A percentile compares a stretch with the other conserved stretches of the same genome.
phyloP scores from a whole-genome alignment of 1,140 invertebrate genomes.

The Drosophila watanabei region DNA sequence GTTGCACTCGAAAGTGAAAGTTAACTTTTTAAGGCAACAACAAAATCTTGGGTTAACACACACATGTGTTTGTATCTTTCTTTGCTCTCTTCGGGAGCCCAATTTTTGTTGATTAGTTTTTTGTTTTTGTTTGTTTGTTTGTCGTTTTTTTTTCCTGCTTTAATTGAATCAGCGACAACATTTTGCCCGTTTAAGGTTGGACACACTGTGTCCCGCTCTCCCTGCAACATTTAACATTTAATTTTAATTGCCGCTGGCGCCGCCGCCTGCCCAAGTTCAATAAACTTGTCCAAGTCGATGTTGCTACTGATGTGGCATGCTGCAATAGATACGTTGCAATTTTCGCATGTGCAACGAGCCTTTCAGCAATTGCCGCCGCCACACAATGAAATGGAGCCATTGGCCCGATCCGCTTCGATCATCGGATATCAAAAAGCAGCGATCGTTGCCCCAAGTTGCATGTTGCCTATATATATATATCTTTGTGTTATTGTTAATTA shows the following conservation, averaged over 20 bases:
- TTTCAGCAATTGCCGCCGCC: slow-evolving; percentile 52
- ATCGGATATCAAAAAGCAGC: slow-evolving; percentile 56
- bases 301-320: slow-evolving; percentile 49
- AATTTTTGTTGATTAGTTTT: slow-evolving; percentile 52
- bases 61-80: slow-evolving; percentile 44
- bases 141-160: slow-evolving; percentile 23
- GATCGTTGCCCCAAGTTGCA: slow-evolving; percentile 71
- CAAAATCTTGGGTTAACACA: slow-evolving; percentile 19
- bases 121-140: slow-evolving; percentile 19
- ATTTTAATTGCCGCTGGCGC: slow-evolving; percentile 79
- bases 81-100: slow-evolving; percentile 29
- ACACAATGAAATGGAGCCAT: slow-evolving; percentile 68
- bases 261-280: slow-evolving; percentile 73
- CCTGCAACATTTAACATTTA: slow-evolving; percentile 64
- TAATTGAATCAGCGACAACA: slow-evolving; percentile 75
- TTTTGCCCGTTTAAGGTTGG: slow-evolving; percentile 62
- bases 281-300: slow-evolving; percentile 52
- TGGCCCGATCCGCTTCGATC: slow-evolving; percentile 41
- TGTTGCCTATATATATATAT: slow-evolving; percentile 9
- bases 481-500: slow-evolving; percentile 65
- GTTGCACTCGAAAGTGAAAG: slow-evolving; percentile 78
- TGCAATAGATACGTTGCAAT: slow-evolving; percentile 65
- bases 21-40: slow-evolving; percentile 56
- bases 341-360: slow-evolving; percentile 46
- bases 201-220: slow-evolving; percentile 14